phyloP scores from a whole-genome alignment of 2,113 vertebrate genomes.

The Pachypanchax playfairii region DNA sequence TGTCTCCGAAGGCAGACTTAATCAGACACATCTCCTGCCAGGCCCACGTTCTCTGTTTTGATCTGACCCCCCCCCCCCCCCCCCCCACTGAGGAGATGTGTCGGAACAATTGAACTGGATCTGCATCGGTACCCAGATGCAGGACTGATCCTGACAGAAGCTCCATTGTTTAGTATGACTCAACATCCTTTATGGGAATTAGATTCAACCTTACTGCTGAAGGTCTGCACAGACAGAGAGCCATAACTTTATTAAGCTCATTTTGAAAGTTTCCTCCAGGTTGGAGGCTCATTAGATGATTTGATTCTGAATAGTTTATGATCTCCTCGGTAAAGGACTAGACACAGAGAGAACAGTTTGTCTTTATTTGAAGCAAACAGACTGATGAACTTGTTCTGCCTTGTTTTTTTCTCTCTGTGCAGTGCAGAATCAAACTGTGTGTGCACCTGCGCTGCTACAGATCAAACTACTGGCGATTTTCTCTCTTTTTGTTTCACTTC shows the following conservation, averaged over 20 bases:
- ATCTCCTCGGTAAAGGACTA: constrained; percentile 30
- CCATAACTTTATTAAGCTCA: constrained; percentile 21
- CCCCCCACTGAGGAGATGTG: constrained; percentile 23
- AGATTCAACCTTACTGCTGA: constrained; percentile 46
- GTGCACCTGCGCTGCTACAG: constrained; percentile 26
- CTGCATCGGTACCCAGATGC: constrained; percentile 30
- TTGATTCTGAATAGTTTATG: constrained; percentile 50
- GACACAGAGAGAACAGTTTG: constrained; percentile 1
- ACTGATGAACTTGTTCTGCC: constrained; percentile 8
- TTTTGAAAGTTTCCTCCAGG: constrained; percentile 45
- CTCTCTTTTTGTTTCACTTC: constrained; percentile 21
- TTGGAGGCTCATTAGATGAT: constrained; percentile 48
- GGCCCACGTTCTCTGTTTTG: constrained; percentile 11
- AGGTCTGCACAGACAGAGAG: constrained; percentile 42
- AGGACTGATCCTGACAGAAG: constrained; percentile 42
- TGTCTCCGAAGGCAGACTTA: constrained; percentile 36
- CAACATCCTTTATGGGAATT: constrained; percentile 49
- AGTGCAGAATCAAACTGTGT: background rate
- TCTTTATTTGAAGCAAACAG: constrained; percentile 14
- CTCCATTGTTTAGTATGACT: constrained; percentile 28
- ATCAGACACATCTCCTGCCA: constrained; percentile 49
- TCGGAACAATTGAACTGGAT: background rate
- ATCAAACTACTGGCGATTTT: constrained; percentile 22
- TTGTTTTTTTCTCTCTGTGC: constrained; percentile 13
- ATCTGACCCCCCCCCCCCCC: constrained; percentile 14